Evolutionary conservation across 2,888 invertebrate species (phyloP).

Genomic region (Coecobrya sp.): DNA sequence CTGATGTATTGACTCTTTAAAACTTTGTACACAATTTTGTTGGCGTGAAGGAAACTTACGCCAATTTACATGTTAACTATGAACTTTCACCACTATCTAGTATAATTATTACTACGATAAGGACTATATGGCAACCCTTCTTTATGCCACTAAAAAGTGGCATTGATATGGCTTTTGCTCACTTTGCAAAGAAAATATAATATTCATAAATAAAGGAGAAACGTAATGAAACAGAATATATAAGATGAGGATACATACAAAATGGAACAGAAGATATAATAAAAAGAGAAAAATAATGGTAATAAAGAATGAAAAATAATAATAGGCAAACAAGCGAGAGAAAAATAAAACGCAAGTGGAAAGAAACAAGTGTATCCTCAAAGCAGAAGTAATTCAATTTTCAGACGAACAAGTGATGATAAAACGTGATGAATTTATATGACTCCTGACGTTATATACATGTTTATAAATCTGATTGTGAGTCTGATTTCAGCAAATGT

Average conservation of each 20-base stretch:
- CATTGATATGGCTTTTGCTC: conserved; percentile 23
- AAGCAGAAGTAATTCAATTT: conserved; percentile 59
- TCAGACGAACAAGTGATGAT: conserved; percentile 18
- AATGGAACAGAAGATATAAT: not conserved
- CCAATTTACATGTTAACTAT: not conserved
- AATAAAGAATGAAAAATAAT: not conserved
- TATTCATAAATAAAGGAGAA: not conserved
- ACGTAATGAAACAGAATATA: conserved; percentile 10
- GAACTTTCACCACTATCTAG: conserved; percentile 35
- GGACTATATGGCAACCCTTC: not conserved
- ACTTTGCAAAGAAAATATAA: not conserved
- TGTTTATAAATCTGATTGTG: conserved; percentile 69
- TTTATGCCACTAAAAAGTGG: not conserved
- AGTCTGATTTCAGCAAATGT: conserved; percentile 69
- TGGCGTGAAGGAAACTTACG: not conserved
- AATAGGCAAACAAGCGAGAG: not conserved
- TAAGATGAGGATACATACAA: not conserved
- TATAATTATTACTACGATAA: not conserved
- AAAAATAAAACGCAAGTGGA: conserved; percentile 1
- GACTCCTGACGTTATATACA: conserved; percentile 63
- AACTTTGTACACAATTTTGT: not conserved
- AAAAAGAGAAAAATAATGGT: not conserved
- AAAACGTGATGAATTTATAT: conserved; percentile 73
- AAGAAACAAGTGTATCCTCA: conserved; percentile 51
- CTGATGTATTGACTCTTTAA: not conserved